These are phyloP conservation scores for Diglossa brunneiventris DNA, from an alignment of 2,113 vertebrate genomes.

Conservation along the genomic window DNA sequence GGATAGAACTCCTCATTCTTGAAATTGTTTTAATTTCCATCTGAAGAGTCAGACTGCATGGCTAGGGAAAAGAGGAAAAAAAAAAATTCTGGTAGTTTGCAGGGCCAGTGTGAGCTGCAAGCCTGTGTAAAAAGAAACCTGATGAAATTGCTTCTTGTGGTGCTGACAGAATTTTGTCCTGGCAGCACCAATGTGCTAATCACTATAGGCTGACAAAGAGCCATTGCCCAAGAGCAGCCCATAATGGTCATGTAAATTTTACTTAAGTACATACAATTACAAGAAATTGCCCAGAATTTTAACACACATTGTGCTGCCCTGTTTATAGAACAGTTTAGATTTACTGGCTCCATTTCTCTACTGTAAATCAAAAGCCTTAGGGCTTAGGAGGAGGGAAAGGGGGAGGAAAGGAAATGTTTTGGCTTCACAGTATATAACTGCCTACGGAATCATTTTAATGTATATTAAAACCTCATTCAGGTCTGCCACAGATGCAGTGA, in stretches of 20 bases:
- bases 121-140: slow-evolving; percentile 55
- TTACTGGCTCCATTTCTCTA: slow-evolving; percentile 34
- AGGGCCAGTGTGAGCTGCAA: slow-evolving; percentile 34
- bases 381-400: background rate
- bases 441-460: slow-evolving; percentile 6
- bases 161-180: slow-evolving; percentile 63
- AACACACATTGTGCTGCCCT: slow-evolving; percentile 53
- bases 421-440: slow-evolving; percentile 28
- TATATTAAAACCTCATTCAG: slow-evolving; percentile 26
- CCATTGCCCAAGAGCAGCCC: slow-evolving; percentile 43
- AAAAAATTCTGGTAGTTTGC: background rate
- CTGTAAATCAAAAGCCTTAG: slow-evolving; percentile 40
- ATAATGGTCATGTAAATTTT: slow-evolving; percentile 70
- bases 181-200: slow-evolving; percentile 50
- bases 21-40: slow-evolving; percentile 73
- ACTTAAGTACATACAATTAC: slow-evolving; percentile 68
- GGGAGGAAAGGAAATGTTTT: slow-evolving; percentile 34
- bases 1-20: slow-evolving; percentile 69
- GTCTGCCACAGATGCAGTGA: background rate
- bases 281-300: slow-evolving; percentile 73
- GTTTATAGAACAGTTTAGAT: slow-evolving; percentile 68
- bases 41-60: slow-evolving; percentile 54
- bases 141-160: slow-evolving; percentile 55
- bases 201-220: slow-evolving; percentile 57
- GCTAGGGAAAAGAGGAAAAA: background rate